Percentiles rank a stretch among this genome's conserved stretches.
phyloP scores from a whole-genome alignment of 1,140 invertebrate genomes.

The Dufourea novaeangliae region DNA sequence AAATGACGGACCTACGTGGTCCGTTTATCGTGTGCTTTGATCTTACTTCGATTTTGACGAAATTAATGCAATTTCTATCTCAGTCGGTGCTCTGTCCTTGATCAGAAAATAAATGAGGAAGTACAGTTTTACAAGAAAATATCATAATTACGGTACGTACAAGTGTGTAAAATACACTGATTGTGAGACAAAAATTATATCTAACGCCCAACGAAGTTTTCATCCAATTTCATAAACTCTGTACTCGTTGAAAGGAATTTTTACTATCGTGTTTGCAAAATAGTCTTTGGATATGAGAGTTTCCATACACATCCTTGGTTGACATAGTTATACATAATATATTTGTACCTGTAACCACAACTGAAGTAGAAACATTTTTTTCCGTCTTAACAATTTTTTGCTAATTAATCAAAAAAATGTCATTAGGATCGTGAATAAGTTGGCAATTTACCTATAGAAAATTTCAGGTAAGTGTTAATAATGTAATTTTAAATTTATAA shows the following conservation, averaged over 20 bases:
- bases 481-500: not conserved
- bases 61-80: conserved; percentile 18
- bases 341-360: not conserved
- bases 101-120: conserved; percentile 1
- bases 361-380: not conserved
- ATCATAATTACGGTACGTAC: too few relatives aligned
- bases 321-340: too few relatives aligned
- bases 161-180: not conserved
- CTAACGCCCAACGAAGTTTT: not conserved
- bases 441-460: not conserved
- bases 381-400: not conserved
- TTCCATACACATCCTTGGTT: too few relatives aligned
- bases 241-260: not conserved
- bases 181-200: not conserved
- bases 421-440: not conserved
- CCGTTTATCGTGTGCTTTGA: not conserved
- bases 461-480: not conserved
- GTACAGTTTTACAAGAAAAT: not conserved
- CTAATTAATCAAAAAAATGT: too few relatives aligned
- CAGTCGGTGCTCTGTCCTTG: not conserved
- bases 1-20: conserved; percentile 55
- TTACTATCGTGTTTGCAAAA: not conserved
- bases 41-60: conserved; percentile 47
- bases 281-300: not conserved
- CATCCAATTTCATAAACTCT: not conserved